These are phyloP conservation scores for Helicoverpa assulta DNA, from an alignment of 2,888 invertebrate species.

Conservation along the genomic window DNA sequence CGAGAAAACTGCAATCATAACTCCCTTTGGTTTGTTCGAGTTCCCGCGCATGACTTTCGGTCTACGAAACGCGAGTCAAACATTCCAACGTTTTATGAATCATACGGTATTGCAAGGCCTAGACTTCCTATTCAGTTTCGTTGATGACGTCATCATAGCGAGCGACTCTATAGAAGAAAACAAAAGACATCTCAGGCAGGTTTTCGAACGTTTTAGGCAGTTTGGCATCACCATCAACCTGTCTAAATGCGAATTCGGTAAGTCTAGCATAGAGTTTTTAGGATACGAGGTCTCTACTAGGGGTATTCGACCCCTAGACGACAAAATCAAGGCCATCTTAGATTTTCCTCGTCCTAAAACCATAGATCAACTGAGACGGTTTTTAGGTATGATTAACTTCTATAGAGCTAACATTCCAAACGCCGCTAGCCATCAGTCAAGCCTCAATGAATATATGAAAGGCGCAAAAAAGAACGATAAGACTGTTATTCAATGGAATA, in stretches of 20 bases:
- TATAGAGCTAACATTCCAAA: conserved; percentile 1
- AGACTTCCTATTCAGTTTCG: too few relatives aligned
- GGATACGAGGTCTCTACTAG: conserved; percentile 14
- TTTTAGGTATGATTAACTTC: conserved; percentile 12
- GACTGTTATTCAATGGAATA: conserved; percentile 2
- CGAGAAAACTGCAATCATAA: too few relatives aligned
- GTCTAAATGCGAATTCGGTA: conserved; percentile 12
- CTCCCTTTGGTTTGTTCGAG: too few relatives aligned
- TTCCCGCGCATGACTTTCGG: too few relatives aligned
- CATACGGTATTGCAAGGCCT: too few relatives aligned
- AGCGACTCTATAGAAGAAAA: too few relatives aligned
- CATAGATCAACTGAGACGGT: neutral
- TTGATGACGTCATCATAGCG: too few relatives aligned
- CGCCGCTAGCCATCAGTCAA: neutral
- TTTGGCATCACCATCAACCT: conserved; percentile 22
- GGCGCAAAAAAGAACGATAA: conserved; percentile 6
- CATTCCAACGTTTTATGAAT: too few relatives aligned
- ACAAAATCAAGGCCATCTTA: neutral
- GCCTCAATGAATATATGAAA: neutral
- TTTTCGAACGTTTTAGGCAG: conserved; percentile 16
- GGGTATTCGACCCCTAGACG: conserved; percentile 11
- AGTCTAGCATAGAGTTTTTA: conserved; percentile 5
- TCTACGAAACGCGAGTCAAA: too few relatives aligned
- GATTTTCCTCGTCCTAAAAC: conserved; percentile 11
- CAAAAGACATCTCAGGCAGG: too few relatives aligned